phyloP scores from a whole-genome alignment of 2,797 vertebrate genomes.

The Alfaro cultratus region DNA sequence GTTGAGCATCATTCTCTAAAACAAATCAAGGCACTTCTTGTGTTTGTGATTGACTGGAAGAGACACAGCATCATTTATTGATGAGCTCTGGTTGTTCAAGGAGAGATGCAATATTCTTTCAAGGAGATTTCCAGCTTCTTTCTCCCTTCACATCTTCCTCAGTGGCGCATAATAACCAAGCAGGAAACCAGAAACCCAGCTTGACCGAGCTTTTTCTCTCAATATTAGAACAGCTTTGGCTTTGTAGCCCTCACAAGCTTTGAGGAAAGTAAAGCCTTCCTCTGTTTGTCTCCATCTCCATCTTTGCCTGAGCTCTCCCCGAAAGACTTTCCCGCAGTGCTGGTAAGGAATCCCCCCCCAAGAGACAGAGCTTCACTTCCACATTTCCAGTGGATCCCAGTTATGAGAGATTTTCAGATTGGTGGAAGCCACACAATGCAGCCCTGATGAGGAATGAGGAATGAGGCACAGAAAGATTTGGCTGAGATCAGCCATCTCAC shows the following conservation, averaged over 20 bases:
- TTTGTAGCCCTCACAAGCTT: slow-evolving; percentile 51
- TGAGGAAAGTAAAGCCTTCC: slow-evolving; percentile 54
- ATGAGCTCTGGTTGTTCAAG: slow-evolving; percentile 73
- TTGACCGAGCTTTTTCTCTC: slow-evolving; percentile 50
- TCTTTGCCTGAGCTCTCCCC: slow-evolving; percentile 54
- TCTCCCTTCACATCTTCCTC: slow-evolving; percentile 32
- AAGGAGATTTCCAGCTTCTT: slow-evolving; percentile 59
- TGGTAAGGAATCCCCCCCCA: slow-evolving; percentile 42
- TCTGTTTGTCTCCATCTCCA: slow-evolving; percentile 42
- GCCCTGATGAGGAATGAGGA: slow-evolving; percentile 73
- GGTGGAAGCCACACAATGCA: slow-evolving; percentile 70
- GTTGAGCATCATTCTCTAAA: slow-evolving; percentile 46
- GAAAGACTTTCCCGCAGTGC: slow-evolving; percentile 42
- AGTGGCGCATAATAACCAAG: slow-evolving; percentile 45
- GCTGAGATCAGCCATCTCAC: slow-evolving; percentile 75
- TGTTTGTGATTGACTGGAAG: slow-evolving; percentile 68
- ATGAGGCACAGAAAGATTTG: slow-evolving; percentile 72
- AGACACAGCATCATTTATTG: slow-evolving; percentile 77
- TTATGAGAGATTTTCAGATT: slow-evolving; percentile 69
- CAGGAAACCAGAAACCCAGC: slow-evolving; percentile 33
- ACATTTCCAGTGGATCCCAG: slow-evolving; percentile 65
- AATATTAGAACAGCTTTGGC: slow-evolving; percentile 62
- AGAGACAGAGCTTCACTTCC: slow-evolving; percentile 58
- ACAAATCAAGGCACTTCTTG: slow-evolving; percentile 63
- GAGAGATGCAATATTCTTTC: slow-evolving; percentile 69